Conservation (phyloP, 2,888 invertebrate species). For the Lottia gigantea region DNA sequence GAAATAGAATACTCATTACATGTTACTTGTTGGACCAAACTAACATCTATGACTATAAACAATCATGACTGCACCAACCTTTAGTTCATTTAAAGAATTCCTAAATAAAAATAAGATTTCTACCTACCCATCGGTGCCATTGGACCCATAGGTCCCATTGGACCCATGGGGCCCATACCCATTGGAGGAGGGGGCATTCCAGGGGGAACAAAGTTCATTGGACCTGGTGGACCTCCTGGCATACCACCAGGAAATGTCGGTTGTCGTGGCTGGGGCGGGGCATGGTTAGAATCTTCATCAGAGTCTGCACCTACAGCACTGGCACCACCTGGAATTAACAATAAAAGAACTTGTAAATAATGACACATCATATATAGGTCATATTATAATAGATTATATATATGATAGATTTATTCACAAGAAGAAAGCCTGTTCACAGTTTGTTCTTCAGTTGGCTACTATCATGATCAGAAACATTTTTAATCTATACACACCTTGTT, state of each 20-base stretch:
- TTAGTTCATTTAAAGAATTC: not conserved
- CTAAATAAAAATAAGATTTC: not conserved
- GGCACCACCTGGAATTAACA: no score
- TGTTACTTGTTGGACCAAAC: not conserved
- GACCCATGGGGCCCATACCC: constrained; percentile 53
- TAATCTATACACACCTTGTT: constrained; percentile 13
- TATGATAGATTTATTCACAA: not conserved
- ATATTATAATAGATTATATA: no score
- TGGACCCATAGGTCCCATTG: constrained; percentile 54
- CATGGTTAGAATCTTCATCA: constrained; percentile 22
- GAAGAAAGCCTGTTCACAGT: not conserved
- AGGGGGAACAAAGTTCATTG: constrained; percentile 33
- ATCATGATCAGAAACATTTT: not conserved
- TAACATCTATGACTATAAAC: not conserved
- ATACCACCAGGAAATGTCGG: constrained; percentile 13
- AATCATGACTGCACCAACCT: not conserved
- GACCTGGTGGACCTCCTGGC: constrained; percentile 23
- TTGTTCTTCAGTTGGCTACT: not conserved
- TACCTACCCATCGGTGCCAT: constrained; percentile 51
- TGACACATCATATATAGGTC: no score
- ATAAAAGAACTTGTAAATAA: no score
- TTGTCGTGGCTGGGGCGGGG: constrained; percentile 11
- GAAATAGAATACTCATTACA: not conserved
- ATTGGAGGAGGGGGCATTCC: constrained; percentile 50
- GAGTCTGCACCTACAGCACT: constrained; percentile 5